Conservation (phyloP, 2,113 vertebrate species). For the Rhea pennata region DNA sequence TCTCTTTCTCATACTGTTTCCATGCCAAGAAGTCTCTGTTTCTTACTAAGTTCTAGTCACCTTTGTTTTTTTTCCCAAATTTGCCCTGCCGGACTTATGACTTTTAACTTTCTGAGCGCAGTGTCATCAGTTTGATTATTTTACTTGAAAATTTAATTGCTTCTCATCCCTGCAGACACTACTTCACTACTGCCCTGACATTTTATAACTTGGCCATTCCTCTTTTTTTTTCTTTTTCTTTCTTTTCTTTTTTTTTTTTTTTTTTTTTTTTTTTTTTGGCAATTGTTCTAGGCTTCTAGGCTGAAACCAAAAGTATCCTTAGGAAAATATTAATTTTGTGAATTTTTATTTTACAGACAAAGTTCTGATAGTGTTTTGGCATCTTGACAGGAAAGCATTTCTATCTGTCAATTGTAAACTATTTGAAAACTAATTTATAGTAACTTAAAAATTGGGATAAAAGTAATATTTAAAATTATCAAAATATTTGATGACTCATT, state of each 20-base stretch:
- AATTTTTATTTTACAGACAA: not conserved
- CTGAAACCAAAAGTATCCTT: not conserved
- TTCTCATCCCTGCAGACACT: not conserved
- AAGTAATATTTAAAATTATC: not conserved
- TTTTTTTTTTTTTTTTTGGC: not conserved
- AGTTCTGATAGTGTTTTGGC: not conserved
- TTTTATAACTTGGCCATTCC: constrained; percentile 31
- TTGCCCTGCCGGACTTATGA: not conserved
- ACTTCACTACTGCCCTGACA: not conserved
- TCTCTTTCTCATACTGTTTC: not conserved
- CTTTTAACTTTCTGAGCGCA: constrained; percentile 19
- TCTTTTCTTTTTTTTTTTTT: too few relatives aligned
- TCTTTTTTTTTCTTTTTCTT: not conserved
- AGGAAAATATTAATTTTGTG: not conserved
- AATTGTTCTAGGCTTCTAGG: not conserved
- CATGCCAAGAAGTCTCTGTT: not conserved
- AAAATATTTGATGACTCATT: not conserved
- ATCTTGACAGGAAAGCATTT: not conserved
- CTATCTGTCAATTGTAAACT: not conserved
- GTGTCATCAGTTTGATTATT: constrained; percentile 4
- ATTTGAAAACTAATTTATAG: not conserved
- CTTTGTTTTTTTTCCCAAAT: not conserved
- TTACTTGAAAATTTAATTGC: constrained; percentile 40
- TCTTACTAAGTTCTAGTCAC: not conserved
- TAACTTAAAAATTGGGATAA: not conserved